A percentile compares a stretch with the other conserved stretches of the same genome.
These are phyloP conservation scores for Phrynosoma blainvillii DNA, from an alignment of 2,113 vertebrate genomes.

Conservation along the genomic window DNA sequence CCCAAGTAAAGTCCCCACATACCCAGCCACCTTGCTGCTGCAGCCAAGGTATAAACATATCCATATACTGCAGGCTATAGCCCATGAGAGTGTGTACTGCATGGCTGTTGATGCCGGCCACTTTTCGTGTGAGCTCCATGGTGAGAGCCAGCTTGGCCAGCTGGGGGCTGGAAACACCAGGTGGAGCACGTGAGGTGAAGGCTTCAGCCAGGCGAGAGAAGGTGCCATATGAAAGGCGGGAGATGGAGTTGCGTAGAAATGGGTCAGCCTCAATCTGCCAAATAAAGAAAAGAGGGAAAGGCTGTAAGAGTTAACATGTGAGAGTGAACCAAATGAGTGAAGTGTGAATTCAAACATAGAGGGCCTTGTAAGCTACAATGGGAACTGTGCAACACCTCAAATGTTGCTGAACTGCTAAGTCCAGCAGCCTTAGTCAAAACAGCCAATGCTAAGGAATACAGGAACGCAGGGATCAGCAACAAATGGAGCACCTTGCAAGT, in stretches of 20 bases:
- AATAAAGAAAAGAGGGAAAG: background rate
- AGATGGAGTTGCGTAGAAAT: constrained; percentile 47
- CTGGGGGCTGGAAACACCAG: constrained; percentile 56
- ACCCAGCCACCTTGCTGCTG: constrained; percentile 78
- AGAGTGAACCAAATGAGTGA: background rate
- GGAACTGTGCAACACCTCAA: background rate
- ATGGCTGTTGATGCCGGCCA: constrained; percentile 67
- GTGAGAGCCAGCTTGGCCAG: constrained; percentile 72
- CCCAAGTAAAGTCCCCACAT: constrained; percentile 30
- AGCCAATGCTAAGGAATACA: background rate
- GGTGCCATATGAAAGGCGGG: constrained; percentile 61
- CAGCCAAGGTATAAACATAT: constrained; percentile 76
- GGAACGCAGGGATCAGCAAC: background rate
- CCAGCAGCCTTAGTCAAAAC: background rate
- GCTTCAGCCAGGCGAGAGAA: constrained; percentile 70
- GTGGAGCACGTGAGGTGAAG: constrained; percentile 54
- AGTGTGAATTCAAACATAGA: background rate
- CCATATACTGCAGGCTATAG: constrained; percentile 67
- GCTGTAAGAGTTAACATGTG: background rate
- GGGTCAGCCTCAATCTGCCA: constrained; percentile 70
- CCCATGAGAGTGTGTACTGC: constrained; percentile 70
- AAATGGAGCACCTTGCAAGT: background rate
- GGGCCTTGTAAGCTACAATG: too few species aligned
- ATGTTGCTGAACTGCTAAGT: background rate
- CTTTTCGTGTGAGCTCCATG: constrained; percentile 75